Percentiles rank a stretch among this genome's conserved stretches.
These are phyloP conservation scores for Liposcelis brunnea DNA, from an alignment of 2,888 invertebrate species.

Conservation along the genomic window DNA sequence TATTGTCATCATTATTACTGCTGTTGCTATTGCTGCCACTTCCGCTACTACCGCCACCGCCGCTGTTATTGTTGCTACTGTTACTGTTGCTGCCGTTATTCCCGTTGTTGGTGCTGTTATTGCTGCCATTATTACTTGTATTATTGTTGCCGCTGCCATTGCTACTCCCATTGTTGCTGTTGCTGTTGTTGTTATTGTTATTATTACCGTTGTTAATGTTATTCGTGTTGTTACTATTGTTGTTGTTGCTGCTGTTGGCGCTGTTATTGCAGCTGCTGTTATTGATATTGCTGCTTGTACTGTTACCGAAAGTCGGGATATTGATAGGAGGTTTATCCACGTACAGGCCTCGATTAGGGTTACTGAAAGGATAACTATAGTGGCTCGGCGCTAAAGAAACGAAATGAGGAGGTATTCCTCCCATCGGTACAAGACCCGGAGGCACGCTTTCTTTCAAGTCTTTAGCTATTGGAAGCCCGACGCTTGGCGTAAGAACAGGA, in stretches of 20 bases:
- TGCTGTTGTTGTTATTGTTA: too few species aligned
- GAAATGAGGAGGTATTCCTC: conserved; percentile 1
- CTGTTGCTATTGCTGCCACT: too few species aligned
- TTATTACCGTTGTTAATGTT: background rate
- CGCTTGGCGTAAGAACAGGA: conserved; percentile 11
- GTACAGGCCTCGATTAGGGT: background rate
- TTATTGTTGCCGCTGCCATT: too few species aligned
- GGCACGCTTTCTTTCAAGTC: conserved; percentile 1
- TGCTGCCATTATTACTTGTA: conserved; percentile 21
- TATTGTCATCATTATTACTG: background rate
- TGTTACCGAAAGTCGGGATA: conserved; percentile 18
- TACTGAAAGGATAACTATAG: conserved; percentile 1
- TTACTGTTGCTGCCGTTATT: conserved; percentile 14
- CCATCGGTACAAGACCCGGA: background rate
- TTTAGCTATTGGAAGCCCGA: conserved; percentile 9
- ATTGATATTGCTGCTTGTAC: conserved; percentile 23
- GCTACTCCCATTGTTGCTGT: too few species aligned
- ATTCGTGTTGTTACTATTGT: conserved; percentile 12
- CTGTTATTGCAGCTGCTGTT: conserved; percentile 19
- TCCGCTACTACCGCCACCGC: conserved; percentile 10
- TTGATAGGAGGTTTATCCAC: conserved; percentile 21
- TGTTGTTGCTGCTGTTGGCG: conserved; percentile 14
- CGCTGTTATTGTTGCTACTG: conserved; percentile 15
- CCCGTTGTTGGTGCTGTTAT: conserved; percentile 14
- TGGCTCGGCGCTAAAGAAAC: background rate